A percentile compares a stretch with the other conserved stretches of the same genome.
These are phyloP conservation scores for Thecocarcelia acutangulata DNA, from an alignment of 2,888 invertebrate genomes.

Conservation along the genomic window DNA sequence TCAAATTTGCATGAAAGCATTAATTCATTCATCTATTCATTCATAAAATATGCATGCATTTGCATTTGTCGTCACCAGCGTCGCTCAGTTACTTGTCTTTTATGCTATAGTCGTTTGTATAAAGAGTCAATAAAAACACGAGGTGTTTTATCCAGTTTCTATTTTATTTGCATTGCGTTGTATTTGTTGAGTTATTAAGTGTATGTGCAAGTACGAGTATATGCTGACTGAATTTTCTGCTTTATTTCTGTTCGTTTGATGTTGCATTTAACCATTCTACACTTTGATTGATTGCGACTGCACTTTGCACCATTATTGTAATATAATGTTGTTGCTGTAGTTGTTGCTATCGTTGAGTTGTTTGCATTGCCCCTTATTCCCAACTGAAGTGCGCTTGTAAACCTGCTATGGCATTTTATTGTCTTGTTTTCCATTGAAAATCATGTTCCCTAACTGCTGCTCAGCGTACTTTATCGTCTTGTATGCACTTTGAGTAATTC, in stretches of 20 bases:
- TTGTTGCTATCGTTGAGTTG: background rate
- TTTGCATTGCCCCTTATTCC: constrained; percentile 5
- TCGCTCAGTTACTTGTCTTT: constrained; percentile 53
- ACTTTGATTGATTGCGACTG: constrained; percentile 78
- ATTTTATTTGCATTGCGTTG: constrained; percentile 11
- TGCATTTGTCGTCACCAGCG: constrained; percentile 60
- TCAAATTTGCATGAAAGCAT: constrained; percentile 41
- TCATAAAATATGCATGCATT: constrained; percentile 55
- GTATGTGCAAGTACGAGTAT: background rate
- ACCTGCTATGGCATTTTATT: constrained; percentile 65
- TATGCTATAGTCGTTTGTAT: constrained; percentile 11
- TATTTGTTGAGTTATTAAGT: constrained; percentile 5
- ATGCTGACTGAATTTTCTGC: background rate
- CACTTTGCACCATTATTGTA: constrained; percentile 72
- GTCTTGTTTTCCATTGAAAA: constrained; percentile 53
- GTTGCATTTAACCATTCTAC: constrained; percentile 63
- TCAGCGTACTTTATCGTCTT: background rate
- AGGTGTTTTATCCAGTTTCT: constrained; percentile 51
- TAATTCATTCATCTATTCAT: constrained; percentile 34
- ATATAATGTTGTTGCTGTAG: constrained; percentile 19
- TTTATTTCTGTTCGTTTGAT: constrained; percentile 37
- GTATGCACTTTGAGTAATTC: constrained; percentile 10
- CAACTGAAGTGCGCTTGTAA: constrained; percentile 45
- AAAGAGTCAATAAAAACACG: constrained; percentile 57
- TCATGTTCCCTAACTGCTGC: constrained; percentile 25